Percentiles rank a stretch among this genome's conserved stretches.
Conservation (phyloP, 2,113 vertebrate species). For the Spea multiplicata region DNA sequence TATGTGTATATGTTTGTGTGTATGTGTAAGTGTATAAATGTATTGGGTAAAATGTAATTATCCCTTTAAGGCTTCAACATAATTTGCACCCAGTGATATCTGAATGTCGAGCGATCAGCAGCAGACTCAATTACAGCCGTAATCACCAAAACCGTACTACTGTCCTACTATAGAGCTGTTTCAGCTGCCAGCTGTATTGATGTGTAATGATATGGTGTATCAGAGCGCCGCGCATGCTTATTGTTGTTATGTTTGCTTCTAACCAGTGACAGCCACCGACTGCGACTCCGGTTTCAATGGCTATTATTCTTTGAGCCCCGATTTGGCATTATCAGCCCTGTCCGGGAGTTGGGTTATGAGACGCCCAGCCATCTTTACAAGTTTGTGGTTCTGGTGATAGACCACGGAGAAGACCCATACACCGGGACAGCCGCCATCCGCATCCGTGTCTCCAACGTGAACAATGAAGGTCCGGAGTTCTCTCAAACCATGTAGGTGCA, state of each 20-base stretch:
- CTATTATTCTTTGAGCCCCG: slow-evolving; percentile 81
- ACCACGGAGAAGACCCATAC: slow-evolving; percentile 74
- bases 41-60: too few relatives aligned
- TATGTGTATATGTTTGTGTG: too few relatives aligned
- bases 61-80: too few relatives aligned
- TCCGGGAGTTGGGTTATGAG: slow-evolving; percentile 73
- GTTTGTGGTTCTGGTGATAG: slow-evolving; percentile 84
- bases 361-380: slow-evolving; percentile 81
- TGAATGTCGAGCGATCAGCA: not conserved
- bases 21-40: too few relatives aligned
- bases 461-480: slow-evolving; percentile 83
- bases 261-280: slow-evolving; percentile 79
- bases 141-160: slow-evolving; percentile 6
- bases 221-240: slow-evolving; percentile 10
- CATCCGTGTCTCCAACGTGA: slow-evolving; percentile 81
- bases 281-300: slow-evolving; percentile 84
- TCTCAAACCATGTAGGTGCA: slow-evolving; percentile 75
- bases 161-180: not conserved
- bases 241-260: slow-evolving; percentile 32
- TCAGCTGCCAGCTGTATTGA: slow-evolving; percentile 14
- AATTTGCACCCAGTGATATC: too few relatives aligned
- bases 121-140: not conserved
- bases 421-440: slow-evolving; percentile 83
- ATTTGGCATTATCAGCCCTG: slow-evolving; percentile 85
- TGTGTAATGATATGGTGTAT: slow-evolving; percentile 30